These are phyloP conservation scores for Aepyceros melampus DNA, from an alignment of 2,113 vertebrate genomes.

Conservation along the genomic window DNA sequence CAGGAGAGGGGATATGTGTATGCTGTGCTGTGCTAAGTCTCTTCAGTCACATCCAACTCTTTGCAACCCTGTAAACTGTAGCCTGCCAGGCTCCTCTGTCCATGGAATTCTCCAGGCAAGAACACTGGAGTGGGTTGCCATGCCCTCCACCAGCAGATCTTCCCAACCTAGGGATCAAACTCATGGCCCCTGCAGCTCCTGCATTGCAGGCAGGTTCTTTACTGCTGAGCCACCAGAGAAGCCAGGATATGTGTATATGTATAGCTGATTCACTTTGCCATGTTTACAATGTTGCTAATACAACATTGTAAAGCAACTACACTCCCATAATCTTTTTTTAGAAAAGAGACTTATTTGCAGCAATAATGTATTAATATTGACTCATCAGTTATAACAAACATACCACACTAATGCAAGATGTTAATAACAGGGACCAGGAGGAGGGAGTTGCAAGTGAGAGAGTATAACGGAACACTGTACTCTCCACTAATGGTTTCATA, in stretches of 20 bases:
- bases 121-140: background rate
- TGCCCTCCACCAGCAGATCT: background rate
- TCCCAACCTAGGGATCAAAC: fast-evolving
- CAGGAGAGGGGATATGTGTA: background rate
- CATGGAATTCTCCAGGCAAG: background rate
- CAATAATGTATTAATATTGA: background rate
- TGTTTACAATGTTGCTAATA: background rate
- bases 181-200: background rate
- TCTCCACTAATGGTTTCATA: background rate
- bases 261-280: background rate
- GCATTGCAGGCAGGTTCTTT: background rate
- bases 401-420: background rate
- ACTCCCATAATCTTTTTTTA: background rate
- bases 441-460: background rate
- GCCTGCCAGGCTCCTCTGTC: background rate
- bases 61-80: background rate
- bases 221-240: background rate
- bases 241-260: background rate
- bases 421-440: background rate
- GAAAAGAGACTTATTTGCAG: background rate
- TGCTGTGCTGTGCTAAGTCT: background rate
- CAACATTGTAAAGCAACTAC: background rate
- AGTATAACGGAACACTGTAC: background rate
- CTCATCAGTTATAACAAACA: background rate
- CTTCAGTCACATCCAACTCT: background rate